phyloP scores from a whole-genome alignment of 2,888 invertebrate genomes.

The Drosophila recens region DNA sequence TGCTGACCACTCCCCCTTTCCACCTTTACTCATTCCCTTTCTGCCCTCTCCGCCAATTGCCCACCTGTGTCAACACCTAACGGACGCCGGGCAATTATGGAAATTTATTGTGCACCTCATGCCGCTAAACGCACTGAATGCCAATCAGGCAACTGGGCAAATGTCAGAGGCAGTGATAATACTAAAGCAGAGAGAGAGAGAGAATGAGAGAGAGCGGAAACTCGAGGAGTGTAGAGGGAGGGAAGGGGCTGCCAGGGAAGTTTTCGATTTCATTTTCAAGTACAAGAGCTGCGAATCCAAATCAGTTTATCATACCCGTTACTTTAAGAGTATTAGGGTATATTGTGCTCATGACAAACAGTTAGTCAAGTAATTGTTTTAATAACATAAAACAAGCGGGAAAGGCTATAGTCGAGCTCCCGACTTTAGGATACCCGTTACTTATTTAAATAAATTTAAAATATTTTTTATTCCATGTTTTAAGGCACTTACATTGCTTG shows the following conservation, averaged over 20 bases:
- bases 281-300: slow-evolving; percentile 39
- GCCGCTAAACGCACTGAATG: slow-evolving; percentile 58
- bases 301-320: slow-evolving; percentile 13
- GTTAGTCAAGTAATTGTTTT: no score
- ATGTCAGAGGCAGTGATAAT: slow-evolving; percentile 31
- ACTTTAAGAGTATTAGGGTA: background rate
- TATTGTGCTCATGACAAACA: no score
- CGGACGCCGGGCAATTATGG: slow-evolving; percentile 75
- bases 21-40: background rate
- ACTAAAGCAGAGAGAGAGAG: background rate
- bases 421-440: no score
- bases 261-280: slow-evolving; percentile 50
- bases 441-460: no score
- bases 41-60: background rate
- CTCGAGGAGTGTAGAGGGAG: background rate
- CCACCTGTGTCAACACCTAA: slow-evolving; percentile 53
- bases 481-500: no score
- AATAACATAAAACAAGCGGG: no score
- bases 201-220: background rate
- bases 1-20: slow-evolving; percentile 16
- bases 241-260: no score
- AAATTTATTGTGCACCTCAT: slow-evolving; percentile 74
- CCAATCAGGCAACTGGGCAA: slow-evolving; percentile 57
- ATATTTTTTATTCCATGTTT: no score
- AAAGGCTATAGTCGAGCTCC: no score